Evolutionary conservation across 2,113 vertebrate genomes (phyloP), one percentile per base, ranked within the genome.

Genomic region (Nerophis lumbriciformis): DNA sequence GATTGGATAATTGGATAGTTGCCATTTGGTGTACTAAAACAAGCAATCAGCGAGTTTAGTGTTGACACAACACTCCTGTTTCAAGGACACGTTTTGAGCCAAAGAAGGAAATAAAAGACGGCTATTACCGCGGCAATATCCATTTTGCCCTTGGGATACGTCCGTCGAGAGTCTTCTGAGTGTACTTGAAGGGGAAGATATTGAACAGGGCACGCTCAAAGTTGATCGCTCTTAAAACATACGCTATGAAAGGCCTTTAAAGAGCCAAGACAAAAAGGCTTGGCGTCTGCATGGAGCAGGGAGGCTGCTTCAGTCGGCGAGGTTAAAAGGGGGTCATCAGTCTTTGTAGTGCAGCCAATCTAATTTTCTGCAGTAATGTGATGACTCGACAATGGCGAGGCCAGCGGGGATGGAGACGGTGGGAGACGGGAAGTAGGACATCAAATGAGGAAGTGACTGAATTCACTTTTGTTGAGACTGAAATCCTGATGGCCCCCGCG

Each of bases 241-340:
- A 47, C 72, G 81, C 73, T 69, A 77, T 53, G 66, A 74, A 60
- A 54, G 65, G 77, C 65, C 79, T 81, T 76, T 61, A 72, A 67
- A 71, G 52, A 61, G 54, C 37, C n/a, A 45, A 69, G 65, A 70
- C 65, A 63, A 78, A 78, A 71, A 47, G 57, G 56, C 76, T 58
- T 15, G 57, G 53, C 61, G 69, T 66, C 69, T 66, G 67, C 76
- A 79, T 49, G 57, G 64, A 83, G 48, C 0, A 4, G 56, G 68
- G n/a, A 63, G 60, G 62, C 71, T 60, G 72, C 69, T 61, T 72
- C 69, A 60, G 75, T 55, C 47, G 72, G 56, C 2, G 66, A 77
- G 82, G 83, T 81, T 79, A 80, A 81, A 57, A 83, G 76, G 70
- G 64, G 73, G 75, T 77, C 71, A 71, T 87, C 78, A 61, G 69